Percentiles rank a stretch among this genome's conserved stretches.
Conservation (phyloP, 2,888 invertebrate genomes). For the Rhynchonema sp. region DNA sequence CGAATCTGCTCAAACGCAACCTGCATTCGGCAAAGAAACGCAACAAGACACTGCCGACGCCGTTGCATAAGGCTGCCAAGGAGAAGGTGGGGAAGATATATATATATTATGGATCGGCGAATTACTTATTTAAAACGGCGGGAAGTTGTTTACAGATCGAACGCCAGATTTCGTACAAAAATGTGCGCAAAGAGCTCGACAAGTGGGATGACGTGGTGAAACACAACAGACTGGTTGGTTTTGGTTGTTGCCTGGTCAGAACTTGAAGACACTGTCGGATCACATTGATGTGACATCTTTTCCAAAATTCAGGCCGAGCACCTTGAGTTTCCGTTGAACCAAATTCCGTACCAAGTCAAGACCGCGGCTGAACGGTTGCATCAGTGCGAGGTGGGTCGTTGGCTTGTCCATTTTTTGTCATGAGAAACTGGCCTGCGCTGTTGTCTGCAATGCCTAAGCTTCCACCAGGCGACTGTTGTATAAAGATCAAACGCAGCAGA, state of each 20-base stretch:
- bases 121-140: neutral
- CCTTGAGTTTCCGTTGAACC: slow-evolving; percentile 18
- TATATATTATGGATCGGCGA: too few relatives aligned
- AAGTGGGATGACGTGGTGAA: slow-evolving; percentile 5
- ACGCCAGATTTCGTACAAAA: slow-evolving; percentile 3
- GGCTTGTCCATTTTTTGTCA: neutral
- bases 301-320: slow-evolving; percentile 13
- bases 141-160: slow-evolving; percentile 2
- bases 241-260: neutral
- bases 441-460: too few relatives aligned
- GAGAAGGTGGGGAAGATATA: neutral
- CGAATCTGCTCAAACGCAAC: neutral
- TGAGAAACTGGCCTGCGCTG: too few relatives aligned
- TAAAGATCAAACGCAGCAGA: too few relatives aligned
- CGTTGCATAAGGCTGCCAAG: neutral
- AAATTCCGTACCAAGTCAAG: slow-evolving; percentile 6
- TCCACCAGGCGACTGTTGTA: too few relatives aligned
- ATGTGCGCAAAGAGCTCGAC: neutral
- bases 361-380: slow-evolving; percentile 12
- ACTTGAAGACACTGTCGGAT: too few relatives aligned
- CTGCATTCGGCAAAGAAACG: neutral
- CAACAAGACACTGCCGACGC: neutral
- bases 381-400: neutral
- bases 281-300: neutral
- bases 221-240: slow-evolving; percentile 3